Conservation (phyloP, 2,113 vertebrate genomes). For the Scomber scombrus region DNA sequence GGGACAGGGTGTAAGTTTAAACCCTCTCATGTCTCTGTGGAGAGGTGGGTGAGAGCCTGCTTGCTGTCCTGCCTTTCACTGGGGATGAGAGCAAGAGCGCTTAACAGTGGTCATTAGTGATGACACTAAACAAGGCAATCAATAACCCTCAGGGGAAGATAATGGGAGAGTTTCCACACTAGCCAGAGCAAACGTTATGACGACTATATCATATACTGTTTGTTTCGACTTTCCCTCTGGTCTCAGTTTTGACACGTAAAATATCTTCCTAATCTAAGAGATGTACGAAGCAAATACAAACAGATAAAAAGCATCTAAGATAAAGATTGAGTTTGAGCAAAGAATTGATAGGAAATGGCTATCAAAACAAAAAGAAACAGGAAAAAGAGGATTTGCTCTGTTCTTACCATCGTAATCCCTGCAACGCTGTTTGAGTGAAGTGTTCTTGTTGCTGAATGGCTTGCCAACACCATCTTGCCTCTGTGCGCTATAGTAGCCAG, state of each 20-base stretch:
- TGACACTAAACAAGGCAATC: constrained; percentile 62
- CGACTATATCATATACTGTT: neutral
- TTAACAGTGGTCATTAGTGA: constrained; percentile 80
- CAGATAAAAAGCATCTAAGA: neutral
- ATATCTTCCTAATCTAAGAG: neutral
- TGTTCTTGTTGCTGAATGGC: constrained; percentile 87
- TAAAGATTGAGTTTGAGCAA: neutral
- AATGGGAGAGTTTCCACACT: neutral
- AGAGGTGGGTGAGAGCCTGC: constrained; percentile 8
- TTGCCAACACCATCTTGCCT: constrained; percentile 86
- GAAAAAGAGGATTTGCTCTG: neutral
- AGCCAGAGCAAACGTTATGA: constrained; percentile 4
- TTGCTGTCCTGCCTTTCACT: constrained; percentile 33
- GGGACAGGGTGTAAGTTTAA: constrained; percentile 73
- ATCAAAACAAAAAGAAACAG: neutral
- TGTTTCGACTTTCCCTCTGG: neutral
- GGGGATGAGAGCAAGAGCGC: constrained; percentile 41
- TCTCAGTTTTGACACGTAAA: constrained; percentile 5
- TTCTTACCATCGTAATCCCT: constrained; percentile 96
- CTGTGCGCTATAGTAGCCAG: constrained; percentile 91
- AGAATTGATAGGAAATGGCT: neutral
- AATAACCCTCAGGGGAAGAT: constrained; percentile 40
- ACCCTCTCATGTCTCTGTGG: constrained; percentile 40
- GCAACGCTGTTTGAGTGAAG: constrained; percentile 93
- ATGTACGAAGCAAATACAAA: neutral